These are phyloP conservation scores for Sesamia nonagrioides DNA, from an alignment of 1,140 invertebrate genomes.

Conservation along the genomic window DNA sequence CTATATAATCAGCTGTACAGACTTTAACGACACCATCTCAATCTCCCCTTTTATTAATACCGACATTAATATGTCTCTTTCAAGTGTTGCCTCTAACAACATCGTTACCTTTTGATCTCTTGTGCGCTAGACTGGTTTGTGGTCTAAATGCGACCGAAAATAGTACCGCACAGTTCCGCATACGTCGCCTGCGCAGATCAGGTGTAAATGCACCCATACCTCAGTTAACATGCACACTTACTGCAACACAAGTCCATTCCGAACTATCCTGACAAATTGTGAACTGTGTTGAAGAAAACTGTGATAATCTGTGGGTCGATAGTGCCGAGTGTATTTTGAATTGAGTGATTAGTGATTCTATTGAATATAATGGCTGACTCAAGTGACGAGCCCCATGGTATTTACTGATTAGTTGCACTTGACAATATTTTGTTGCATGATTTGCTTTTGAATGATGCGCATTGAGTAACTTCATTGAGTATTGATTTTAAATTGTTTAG, in stretches of 20 bases:
- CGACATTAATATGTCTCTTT: slow-evolving; percentile 29
- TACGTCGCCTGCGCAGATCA: slow-evolving; percentile 74
- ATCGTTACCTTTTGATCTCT: slow-evolving; percentile 79
- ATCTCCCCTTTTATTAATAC: background rate
- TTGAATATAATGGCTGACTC: slow-evolving; percentile 50
- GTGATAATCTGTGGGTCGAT: slow-evolving; percentile 7
- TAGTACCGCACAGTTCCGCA: slow-evolving; percentile 81
- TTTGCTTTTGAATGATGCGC: background rate
- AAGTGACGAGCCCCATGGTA: slow-evolving; percentile 48
- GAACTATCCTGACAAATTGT: slow-evolving; percentile 12
- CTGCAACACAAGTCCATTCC: slow-evolving; percentile 29
- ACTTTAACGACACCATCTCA: background rate
- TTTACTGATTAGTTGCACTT: background rate
- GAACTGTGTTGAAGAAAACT: slow-evolving; percentile 14
- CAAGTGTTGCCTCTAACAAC: slow-evolving; percentile 50
- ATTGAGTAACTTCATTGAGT: no score
- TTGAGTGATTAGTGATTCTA: background rate
- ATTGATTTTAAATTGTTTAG: background rate
- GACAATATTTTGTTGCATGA: no score
- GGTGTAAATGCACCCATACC: slow-evolving; percentile 72
- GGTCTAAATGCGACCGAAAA: slow-evolving; percentile 82
- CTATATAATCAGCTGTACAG: no score
- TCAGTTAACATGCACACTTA: slow-evolving; percentile 56
- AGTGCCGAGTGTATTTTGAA: background rate
- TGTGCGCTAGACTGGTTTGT: slow-evolving; percentile 75